Evolutionary conservation across 2,888 invertebrate species (phyloP).

Genomic region (Hemistola chrysoprasaria): DNA sequence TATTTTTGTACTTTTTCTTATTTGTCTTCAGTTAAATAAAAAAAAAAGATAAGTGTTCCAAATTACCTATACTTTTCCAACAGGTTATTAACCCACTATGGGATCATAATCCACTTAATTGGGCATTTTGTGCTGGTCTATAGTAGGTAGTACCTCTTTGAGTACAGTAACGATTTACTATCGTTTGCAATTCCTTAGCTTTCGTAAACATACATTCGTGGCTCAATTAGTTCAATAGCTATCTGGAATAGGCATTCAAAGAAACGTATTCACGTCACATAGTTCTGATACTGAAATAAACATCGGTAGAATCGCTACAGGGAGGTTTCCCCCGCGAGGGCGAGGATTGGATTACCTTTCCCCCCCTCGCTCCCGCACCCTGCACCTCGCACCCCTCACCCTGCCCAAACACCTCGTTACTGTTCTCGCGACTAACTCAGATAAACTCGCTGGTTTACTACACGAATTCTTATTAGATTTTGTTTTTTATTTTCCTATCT

Average conservation of each 20-base stretch:
- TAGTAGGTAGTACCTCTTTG: constrained; percentile 20
- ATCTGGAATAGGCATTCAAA: not conserved
- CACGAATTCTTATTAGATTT: constrained; percentile 2
- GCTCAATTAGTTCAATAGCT: constrained; percentile 22
- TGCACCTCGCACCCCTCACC: constrained; percentile 50
- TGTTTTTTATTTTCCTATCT: not conserved
- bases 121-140: too few species aligned
- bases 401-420: constrained; percentile 77
- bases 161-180: too few species aligned
- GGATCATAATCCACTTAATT: too few species aligned
- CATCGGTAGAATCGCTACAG: constrained; percentile 60
- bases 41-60: too few species aligned
- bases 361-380: constrained; percentile 69
- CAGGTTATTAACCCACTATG: too few species aligned
- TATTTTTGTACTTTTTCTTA: too few species aligned
- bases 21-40: too few species aligned
- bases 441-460: constrained; percentile 6
- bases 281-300: constrained; percentile 71
- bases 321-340: constrained; percentile 15
- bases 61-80: too few species aligned
- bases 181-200: too few species aligned
- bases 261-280: constrained; percentile 38
- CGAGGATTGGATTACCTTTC: constrained; percentile 73
- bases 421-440: constrained; percentile 50
- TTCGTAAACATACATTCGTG: constrained; percentile 1